Base-by-base conservation (phyloP, 2,113 vertebrate species). In the Actenoides hombroni region DNA sequence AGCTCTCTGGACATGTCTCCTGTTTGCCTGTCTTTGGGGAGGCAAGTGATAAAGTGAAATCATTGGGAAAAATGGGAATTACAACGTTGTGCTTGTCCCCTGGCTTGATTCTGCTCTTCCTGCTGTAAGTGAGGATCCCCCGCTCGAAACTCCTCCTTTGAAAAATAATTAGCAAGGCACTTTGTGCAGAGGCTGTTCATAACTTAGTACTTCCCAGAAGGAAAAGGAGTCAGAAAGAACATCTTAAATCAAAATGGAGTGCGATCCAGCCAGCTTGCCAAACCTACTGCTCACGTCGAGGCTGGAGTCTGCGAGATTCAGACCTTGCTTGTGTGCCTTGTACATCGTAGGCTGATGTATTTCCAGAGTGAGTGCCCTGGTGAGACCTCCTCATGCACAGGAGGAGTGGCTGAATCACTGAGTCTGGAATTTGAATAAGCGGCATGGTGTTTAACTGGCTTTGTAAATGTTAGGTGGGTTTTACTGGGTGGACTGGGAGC, bases 61-160 rank as follows among this genome's bases (percentile, higher is more conserved):
- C 14, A 4, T 4, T 44, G 49, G 60, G 65, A 53, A 80, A 65
- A 69, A 82, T 25, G 24, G 13, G 29, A 56, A 68, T 73, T 13
- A 49, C 70, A 88, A 17, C 23, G 13, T 16, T 11, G 14, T 56
- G 20, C 64, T 83, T 51, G 35, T 67, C 20, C n/a, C 33, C 51
- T 1, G 5, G 48, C n/a, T 71, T 17, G 14, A 1, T 2, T 68
- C 44, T 87, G 42, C 57, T 1, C 0, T 42, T 79, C 3, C 6
- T 74, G 31, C 39, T 88, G 19, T 31, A 39, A 56, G 24, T 24
- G 23, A 91, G 49, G 53, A 40, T 85, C 51, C 21, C 24, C 6
- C 12, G 16, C 28, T 83, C 9, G 3, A 10, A 79, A 17, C 21
- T 85, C 21, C 33, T 80, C 61, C 42, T 44, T 57, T 74, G 74